Conservation (phyloP, 1,140 invertebrate genomes). For the Aphelenchoides besseyi region DNA sequence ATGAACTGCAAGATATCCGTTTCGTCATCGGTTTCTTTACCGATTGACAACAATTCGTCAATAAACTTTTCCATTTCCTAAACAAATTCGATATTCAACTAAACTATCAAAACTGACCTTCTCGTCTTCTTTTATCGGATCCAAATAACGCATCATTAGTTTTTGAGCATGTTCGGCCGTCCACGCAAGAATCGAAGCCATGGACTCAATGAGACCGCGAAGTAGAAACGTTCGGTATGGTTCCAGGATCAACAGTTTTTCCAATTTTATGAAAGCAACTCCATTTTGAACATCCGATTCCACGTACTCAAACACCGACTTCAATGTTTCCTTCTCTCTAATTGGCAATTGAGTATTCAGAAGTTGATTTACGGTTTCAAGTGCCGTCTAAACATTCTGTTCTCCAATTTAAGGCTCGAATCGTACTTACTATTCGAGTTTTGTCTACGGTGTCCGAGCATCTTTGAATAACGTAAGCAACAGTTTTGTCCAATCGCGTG, state of each 20-base stretch:
- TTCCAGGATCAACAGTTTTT: background rate
- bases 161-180: background rate
- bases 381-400: background rate
- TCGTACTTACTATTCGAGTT: background rate
- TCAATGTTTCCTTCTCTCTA: constrained; percentile 3
- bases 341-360: constrained; percentile 1
- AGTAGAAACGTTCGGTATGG: background rate
- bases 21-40: background rate
- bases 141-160: background rate
- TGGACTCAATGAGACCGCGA: background rate
- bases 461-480: background rate
- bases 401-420: background rate
- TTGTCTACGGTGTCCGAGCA: constrained; percentile 20
- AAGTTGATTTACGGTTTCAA: constrained; percentile 1
- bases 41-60: background rate
- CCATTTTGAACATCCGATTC: background rate
- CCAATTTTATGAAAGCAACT: background rate
- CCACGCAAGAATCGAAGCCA: constrained; percentile 13
- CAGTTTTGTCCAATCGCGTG: background rate
- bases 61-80: constrained; percentile 11
- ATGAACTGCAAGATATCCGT: background rate
- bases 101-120: background rate
- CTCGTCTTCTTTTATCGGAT: background rate
- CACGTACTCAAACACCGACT: background rate
- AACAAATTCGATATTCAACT: background rate